These are phyloP conservation scores for Diarsia rubi DNA, from an alignment of 2,888 invertebrate genomes.

Conservation along the genomic window DNA sequence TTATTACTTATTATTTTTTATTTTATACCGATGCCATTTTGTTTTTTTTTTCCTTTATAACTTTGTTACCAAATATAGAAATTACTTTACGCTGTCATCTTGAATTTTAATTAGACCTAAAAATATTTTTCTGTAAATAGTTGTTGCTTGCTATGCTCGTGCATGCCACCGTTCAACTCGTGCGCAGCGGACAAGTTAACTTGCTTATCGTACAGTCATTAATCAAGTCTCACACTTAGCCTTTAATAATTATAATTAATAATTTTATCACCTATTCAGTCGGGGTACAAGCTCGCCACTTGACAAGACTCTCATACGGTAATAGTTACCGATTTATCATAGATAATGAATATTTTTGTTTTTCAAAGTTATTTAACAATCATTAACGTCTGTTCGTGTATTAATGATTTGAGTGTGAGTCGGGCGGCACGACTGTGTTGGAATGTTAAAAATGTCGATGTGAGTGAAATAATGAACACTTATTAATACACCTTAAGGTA, in stretches of 20 bases:
- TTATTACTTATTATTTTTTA: conserved; percentile 26
- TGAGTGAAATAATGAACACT: not conserved
- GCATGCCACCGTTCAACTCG: conserved; percentile 70
- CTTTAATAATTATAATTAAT: conserved; percentile 87
- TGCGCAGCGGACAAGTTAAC: conserved; percentile 64
- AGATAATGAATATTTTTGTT: conserved; percentile 65
- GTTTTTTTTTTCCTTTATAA: conserved; percentile 29
- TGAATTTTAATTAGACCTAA: conserved; percentile 62
- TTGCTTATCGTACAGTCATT: conserved; percentile 81
- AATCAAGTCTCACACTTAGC: conserved; percentile 83
- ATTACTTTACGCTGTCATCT: conserved; percentile 60
- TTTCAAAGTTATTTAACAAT: conserved; percentile 62
- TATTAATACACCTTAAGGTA: not conserved
- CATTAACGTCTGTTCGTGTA: conserved; percentile 52
- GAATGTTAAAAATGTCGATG: not conserved
- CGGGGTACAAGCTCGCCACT: conserved; percentile 67
- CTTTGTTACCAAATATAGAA: conserved; percentile 49
- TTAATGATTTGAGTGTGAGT: conserved; percentile 34
- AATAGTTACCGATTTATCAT: conserved; percentile 71
- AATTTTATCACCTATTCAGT: conserved; percentile 85
- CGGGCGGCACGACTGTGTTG: not conserved
- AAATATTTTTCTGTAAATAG: conserved; percentile 63
- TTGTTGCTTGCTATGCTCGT: conserved; percentile 55
- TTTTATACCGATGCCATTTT: conserved; percentile 36
- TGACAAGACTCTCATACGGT: conserved; percentile 59